Conservation (phyloP, 2,888 invertebrate species). For the Xanthostigma xanthostigma region DNA sequence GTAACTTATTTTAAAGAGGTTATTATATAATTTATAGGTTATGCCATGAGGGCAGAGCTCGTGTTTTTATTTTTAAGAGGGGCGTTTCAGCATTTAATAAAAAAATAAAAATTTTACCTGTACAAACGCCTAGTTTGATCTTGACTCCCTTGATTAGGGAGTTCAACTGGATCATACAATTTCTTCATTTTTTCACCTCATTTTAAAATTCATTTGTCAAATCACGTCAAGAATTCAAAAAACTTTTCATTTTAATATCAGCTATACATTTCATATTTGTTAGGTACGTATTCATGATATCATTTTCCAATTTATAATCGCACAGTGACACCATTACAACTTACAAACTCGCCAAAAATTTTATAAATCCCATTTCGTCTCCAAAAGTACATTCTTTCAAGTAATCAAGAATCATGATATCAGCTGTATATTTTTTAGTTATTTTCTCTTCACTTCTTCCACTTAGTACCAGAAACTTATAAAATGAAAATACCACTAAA, state of each 20-base stretch:
- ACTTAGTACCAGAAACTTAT: no score
- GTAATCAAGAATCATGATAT: no score
- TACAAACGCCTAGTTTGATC: conserved; percentile 40
- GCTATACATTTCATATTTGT: conserved; percentile 19
- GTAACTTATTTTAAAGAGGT: no score
- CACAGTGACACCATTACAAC: conserved; percentile 30
- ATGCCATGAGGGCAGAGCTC: no score
- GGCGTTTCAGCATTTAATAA: no score
- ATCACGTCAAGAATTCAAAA: conserved; percentile 29
- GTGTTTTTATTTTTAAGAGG: no score
- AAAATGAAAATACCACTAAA: no score
- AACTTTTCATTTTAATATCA: conserved; percentile 20
- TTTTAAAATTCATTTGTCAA: conserved; percentile 24
- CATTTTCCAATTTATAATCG: conserved; percentile 25
- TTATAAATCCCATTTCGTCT: no score
- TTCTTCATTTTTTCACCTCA: conserved; percentile 40
- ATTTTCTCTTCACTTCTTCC: no score
- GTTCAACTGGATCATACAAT: conserved; percentile 33
- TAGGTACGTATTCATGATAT: conserved; percentile 25
- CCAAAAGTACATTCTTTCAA: no score
- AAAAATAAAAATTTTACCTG: conserved; percentile 27
- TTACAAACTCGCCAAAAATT: conserved; percentile 7
- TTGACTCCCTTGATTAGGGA: conserved; percentile 35
- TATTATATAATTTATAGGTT: no score
- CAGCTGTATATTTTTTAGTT: no score